Evolutionary conservation across 2,113 vertebrate species (phyloP).

Genomic region (Glareola pratincola): DNA sequence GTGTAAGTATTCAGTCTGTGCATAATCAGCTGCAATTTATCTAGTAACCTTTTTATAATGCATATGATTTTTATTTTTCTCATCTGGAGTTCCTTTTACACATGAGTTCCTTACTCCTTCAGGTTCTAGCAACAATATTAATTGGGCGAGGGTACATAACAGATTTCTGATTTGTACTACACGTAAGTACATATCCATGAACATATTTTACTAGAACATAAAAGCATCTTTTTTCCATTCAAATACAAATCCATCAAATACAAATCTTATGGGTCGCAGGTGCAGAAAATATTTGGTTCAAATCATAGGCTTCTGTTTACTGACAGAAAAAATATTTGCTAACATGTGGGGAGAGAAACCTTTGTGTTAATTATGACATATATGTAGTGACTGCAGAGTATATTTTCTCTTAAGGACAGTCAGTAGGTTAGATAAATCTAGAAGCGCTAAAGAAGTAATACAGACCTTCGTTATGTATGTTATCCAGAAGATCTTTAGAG

Average conservation of each 20-base stretch:
- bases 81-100: not conserved
- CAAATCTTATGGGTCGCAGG: not conserved
- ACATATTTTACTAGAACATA: not conserved
- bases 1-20: not conserved
- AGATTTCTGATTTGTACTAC: not conserved
- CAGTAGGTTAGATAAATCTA: not conserved
- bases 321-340: not conserved
- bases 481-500: not conserved
- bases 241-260: not conserved
- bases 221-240: not conserved
- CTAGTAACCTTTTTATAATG: not conserved
- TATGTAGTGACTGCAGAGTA: not conserved
- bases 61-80: not conserved
- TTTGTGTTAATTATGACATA: not conserved
- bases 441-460: not conserved
- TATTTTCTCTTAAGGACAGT: not conserved
- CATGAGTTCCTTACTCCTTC: fast-evolving
- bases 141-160: not conserved
- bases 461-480: not conserved
- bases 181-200: not conserved
- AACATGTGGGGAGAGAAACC: not conserved
- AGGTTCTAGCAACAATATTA: not conserved
- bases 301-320: not conserved
- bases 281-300: not conserved
- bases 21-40: not conserved